Conservation (phyloP, 2,113 vertebrate species). For the Grammomys surdaster region DNA sequence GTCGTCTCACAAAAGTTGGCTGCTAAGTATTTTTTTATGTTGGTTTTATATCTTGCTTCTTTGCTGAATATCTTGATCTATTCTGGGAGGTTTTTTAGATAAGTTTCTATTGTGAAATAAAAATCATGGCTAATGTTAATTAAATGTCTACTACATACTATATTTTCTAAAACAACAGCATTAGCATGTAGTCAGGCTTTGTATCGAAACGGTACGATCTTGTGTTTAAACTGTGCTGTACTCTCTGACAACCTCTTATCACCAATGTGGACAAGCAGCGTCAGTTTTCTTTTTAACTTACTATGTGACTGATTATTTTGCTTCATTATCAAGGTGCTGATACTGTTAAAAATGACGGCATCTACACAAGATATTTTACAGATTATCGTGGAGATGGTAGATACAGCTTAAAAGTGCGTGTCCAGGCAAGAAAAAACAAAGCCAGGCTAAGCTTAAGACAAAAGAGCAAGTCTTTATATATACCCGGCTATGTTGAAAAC, state of each 20-base stretch:
- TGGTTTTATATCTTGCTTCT: background rate
- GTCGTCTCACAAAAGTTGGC: background rate
- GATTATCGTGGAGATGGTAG: slow-evolving; percentile 78
- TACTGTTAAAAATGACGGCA: slow-evolving; percentile 84
- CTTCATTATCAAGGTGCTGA: slow-evolving; percentile 85
- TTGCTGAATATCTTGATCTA: background rate
- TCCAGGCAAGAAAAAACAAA: slow-evolving; percentile 66
- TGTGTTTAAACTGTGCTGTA: background rate
- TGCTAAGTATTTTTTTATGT: background rate
- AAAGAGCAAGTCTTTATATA: slow-evolving; percentile 73
- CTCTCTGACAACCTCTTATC: background rate
- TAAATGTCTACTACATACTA: slow-evolving; percentile 11
- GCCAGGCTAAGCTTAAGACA: slow-evolving; percentile 56
- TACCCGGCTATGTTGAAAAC: slow-evolving; percentile 85
- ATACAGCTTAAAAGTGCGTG: slow-evolving; percentile 86
- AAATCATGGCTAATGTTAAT: background rate
- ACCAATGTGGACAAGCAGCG: background rate
- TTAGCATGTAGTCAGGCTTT: background rate
- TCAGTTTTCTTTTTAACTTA: slow-evolving; percentile 1
- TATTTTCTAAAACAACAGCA: background rate
- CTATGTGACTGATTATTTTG: slow-evolving; percentile 49
- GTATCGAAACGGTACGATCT: background rate
- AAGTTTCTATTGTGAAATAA: background rate
- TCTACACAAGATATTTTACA: slow-evolving; percentile 88
- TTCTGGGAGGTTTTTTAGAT: background rate